These are phyloP conservation scores for Crioceris asparagi DNA, from an alignment of 2,888 invertebrate genomes.

Conservation along the genomic window DNA sequence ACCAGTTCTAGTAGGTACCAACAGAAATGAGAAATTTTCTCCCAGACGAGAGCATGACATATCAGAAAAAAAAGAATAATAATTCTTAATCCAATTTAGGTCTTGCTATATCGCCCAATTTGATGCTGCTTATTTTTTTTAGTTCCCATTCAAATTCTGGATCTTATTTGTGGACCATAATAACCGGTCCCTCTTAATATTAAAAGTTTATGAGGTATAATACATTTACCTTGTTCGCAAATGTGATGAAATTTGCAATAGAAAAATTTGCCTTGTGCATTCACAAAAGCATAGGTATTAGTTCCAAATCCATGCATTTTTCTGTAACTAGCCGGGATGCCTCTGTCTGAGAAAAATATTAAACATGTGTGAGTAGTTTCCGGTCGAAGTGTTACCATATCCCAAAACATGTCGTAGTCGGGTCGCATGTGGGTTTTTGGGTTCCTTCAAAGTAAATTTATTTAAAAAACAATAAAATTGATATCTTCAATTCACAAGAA, in stretches of 20 bases:
- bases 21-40: too few species aligned
- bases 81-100: too few species aligned
- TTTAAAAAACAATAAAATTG: not conserved
- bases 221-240: conserved; percentile 72
- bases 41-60: too few species aligned
- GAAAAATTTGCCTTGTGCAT: conserved; percentile 53
- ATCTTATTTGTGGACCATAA: too few species aligned
- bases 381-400: conserved; percentile 78
- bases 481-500: not conserved
- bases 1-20: too few species aligned
- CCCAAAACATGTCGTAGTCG: conserved; percentile 94
- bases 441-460: conserved; percentile 49
- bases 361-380: conserved; percentile 77
- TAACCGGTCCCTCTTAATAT: too few species aligned
- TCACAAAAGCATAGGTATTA: conserved; percentile 86
- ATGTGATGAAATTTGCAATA: conserved; percentile 92
- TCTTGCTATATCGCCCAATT: too few species aligned
- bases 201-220: too few species aligned
- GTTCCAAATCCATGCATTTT: conserved; percentile 78
- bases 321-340: conserved; percentile 77
- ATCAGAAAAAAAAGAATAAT: too few species aligned
- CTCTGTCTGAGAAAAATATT: conserved; percentile 83
- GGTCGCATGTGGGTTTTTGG: conserved; percentile 76
- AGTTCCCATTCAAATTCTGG: too few species aligned
- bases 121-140: too few species aligned